Conservation (phyloP, 1,140 invertebrate species). For the Odontomachus brunneus region DNA sequence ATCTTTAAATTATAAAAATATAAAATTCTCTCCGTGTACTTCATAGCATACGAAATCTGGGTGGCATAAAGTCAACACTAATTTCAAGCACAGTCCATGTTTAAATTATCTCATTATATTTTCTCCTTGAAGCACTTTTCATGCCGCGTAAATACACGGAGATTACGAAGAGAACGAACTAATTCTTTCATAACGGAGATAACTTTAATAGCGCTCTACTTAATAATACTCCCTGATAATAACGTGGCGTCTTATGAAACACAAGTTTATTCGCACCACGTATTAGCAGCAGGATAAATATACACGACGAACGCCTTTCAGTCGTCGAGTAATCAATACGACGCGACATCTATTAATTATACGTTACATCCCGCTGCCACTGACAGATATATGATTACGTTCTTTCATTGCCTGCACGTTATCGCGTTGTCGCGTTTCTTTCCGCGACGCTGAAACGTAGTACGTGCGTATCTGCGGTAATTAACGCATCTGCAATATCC, state of each 20-base stretch:
- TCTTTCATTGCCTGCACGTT: background rate
- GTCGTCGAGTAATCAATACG: background rate
- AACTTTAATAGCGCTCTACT: constrained; percentile 2
- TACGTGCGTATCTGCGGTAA: too few relatives aligned
- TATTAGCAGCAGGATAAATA: background rate
- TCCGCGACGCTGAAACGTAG: too few relatives aligned
- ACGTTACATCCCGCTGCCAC: too few relatives aligned
- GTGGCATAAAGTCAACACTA: too few relatives aligned
- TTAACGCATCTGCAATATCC: too few relatives aligned
- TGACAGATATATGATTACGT: background rate
- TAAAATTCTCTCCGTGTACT: too few relatives aligned
- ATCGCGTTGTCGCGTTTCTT: background rate
- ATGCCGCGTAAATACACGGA: background rate
- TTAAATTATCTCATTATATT: too few relatives aligned
- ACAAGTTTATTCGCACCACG: constrained; percentile 4
- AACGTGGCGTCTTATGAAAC: background rate
- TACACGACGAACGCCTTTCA: background rate
- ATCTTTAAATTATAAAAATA: too few relatives aligned
- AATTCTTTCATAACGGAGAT: constrained; percentile 7
- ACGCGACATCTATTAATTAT: background rate
- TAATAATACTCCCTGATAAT: too few relatives aligned
- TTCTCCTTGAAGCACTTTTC: too few relatives aligned
- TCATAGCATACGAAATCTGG: too few relatives aligned
- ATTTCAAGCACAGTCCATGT: too few relatives aligned
- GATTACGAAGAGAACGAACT: constrained; percentile 13